Percentiles rank a stretch among this genome's conserved stretches.
These are phyloP conservation scores for Athalia rosae DNA, from an alignment of 2,888 invertebrate species.

Conservation along the genomic window DNA sequence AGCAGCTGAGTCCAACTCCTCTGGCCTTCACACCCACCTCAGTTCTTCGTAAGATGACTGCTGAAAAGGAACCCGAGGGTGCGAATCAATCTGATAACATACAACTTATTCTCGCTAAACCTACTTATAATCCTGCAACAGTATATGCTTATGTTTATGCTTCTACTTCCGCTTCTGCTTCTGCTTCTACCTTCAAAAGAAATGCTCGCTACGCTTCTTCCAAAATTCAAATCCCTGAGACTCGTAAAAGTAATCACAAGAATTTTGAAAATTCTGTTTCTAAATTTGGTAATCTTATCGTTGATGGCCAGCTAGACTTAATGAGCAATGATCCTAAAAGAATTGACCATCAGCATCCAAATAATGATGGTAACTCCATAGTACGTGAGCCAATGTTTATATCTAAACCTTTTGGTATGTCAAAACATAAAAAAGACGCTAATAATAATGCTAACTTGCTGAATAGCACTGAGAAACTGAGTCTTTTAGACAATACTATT, in stretches of 20 bases:
- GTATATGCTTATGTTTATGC: constrained; percentile 8
- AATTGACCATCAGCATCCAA: not conserved
- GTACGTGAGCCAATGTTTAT: not conserved
- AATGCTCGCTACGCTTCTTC: constrained; percentile 15
- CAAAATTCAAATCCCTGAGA: constrained; percentile 9
- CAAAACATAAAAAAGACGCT: constrained; percentile 18
- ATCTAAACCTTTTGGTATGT: not conserved
- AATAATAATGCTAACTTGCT: constrained; percentile 34
- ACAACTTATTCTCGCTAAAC: constrained; percentile 34
- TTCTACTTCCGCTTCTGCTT: constrained; percentile 26
- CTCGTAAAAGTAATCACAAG: not conserved
- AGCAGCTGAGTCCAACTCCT: constrained; percentile 80
- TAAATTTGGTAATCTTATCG: not conserved
- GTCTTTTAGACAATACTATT: constrained; percentile 6
- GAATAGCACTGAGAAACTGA: not conserved
- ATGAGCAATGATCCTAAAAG: constrained; percentile 4
- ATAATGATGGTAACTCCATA: constrained; percentile 6
- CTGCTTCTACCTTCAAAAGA: constrained; percentile 25
- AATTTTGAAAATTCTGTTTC: not conserved
- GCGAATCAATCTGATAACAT: constrained; percentile 64
- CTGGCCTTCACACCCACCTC: constrained; percentile 95
- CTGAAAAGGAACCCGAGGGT: constrained; percentile 86
- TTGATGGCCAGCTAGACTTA: not conserved
- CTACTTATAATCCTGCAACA: constrained; percentile 22
- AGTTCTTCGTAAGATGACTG: constrained; percentile 95